These are phyloP conservation scores for Phataginus tricuspis DNA, from an alignment of 2,797 vertebrate genomes.

Conservation along the genomic window DNA sequence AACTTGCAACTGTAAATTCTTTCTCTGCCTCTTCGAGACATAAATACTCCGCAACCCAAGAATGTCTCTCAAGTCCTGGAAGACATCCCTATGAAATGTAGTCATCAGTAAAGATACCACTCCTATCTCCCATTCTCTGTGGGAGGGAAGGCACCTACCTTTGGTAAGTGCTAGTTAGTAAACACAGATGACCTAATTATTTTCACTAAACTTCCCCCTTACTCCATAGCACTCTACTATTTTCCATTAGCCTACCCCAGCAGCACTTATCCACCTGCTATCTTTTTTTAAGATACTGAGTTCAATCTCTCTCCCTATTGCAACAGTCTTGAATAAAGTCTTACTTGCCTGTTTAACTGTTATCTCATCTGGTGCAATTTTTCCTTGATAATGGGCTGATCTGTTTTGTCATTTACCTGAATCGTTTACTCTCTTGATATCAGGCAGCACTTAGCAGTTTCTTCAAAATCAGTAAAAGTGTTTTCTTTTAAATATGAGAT, in stretches of 20 bases:
- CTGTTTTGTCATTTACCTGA: background rate
- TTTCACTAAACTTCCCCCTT: background rate
- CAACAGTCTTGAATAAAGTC: background rate
- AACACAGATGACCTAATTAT: background rate
- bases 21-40: background rate
- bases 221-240: background rate
- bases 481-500: conserved; percentile 29
- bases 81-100: background rate
- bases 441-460: conserved; percentile 1
- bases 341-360: background rate
- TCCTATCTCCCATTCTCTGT: background rate
- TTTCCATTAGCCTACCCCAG: background rate
- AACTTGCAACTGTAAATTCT: background rate
- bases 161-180: background rate
- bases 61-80: background rate
- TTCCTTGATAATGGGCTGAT: background rate
- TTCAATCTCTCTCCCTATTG: background rate
- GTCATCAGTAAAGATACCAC: background rate
- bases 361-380: background rate
- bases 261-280: background rate
- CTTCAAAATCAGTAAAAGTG: conserved; percentile 8
- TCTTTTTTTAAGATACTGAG: background rate
- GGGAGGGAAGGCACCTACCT: background rate
- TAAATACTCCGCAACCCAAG: background rate
- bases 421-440: background rate